Percentiles rank a stretch among this genome's conserved stretches.
phyloP scores from a whole-genome alignment of 2,888 invertebrate species.

The Epinotia demarniana region DNA sequence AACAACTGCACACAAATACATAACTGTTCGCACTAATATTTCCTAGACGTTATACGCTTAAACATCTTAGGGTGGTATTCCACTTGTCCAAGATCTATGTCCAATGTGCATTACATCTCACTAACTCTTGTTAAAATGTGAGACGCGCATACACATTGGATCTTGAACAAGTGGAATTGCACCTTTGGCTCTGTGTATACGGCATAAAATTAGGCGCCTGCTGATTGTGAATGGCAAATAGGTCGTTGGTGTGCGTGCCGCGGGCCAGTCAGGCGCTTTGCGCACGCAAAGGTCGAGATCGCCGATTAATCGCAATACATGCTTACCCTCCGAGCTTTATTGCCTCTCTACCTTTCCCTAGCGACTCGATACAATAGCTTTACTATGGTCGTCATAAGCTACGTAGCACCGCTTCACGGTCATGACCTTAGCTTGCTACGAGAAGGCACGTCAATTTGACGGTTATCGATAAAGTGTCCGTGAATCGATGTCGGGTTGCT shows the following conservation, averaged over 20 bases:
- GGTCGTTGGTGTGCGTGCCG: slow-evolving; percentile 64
- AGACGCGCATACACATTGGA: no score
- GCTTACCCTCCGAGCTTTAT: slow-evolving; percentile 70
- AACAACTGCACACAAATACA: slow-evolving; percentile 10
- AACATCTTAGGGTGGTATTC: not conserved
- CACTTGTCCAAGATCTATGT: no score
- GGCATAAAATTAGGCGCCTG: slow-evolving; percentile 63
- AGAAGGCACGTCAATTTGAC: slow-evolving; percentile 3
- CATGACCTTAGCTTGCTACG: slow-evolving; percentile 35
- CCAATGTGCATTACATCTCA: no score
- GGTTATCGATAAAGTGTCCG: slow-evolving; percentile 28
- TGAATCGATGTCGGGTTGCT: slow-evolving; percentile 13
- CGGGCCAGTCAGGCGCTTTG: slow-evolving; percentile 70
- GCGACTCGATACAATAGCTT: slow-evolving; percentile 59
- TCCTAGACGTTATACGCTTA: not conserved
- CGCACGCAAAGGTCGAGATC: slow-evolving; percentile 78
- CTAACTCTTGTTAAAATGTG: no score
- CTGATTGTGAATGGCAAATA: slow-evolving; percentile 64
- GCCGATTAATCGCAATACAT: slow-evolving; percentile 71
- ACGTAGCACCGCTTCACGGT: slow-evolving; percentile 30
- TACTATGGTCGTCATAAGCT: slow-evolving; percentile 38
- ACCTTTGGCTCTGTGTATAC: not conserved
- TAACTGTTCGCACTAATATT: slow-evolving; percentile 18
- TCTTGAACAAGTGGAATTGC: no score
- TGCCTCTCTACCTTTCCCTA: slow-evolving; percentile 65